Evolutionary conservation across 2,797 vertebrate species (phyloP).

Genomic region (Gymnocypris eckloni): DNA sequence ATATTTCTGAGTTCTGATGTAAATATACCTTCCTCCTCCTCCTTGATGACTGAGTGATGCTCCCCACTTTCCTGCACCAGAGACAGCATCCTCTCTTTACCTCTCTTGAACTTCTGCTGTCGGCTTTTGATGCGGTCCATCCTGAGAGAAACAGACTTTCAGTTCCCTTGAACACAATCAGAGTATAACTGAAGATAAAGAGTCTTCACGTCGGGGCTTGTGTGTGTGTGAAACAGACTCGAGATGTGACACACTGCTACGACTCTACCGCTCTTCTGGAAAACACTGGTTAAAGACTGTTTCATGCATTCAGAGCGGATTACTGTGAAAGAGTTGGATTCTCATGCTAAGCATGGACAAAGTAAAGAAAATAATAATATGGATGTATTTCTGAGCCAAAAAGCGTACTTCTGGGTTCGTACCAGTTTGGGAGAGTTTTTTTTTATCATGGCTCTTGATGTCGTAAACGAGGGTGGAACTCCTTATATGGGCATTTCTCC

Average conservation of each 20-base stretch:
- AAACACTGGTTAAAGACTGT: not conserved
- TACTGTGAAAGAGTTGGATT: too few species aligned
- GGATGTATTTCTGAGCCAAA: too few species aligned
- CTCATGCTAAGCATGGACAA: too few species aligned
- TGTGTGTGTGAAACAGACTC: slow-evolving; percentile 1
- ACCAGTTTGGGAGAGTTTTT: too few species aligned
- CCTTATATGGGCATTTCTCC: too few species aligned
- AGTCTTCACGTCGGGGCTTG: slow-evolving; percentile 33
- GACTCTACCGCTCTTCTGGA: not conserved
- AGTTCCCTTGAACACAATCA: slow-evolving; percentile 37
- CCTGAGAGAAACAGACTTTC: slow-evolving; percentile 69
- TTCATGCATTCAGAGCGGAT: too few species aligned
- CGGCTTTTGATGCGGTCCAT: slow-evolving; percentile 96
- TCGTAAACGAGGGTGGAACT: too few species aligned
- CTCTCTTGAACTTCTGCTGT: slow-evolving; percentile 94
- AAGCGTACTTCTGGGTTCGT: too few species aligned
- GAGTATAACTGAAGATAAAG: slow-evolving; percentile 42
- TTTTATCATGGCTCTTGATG: too few species aligned
- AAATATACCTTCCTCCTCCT: slow-evolving; percentile 73
- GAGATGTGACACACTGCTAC: slow-evolving; percentile 41
- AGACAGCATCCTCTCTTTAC: slow-evolving; percentile 92
- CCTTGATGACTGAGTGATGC: slow-evolving; percentile 71
- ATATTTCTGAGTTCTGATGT: not conserved
- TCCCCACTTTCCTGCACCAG: slow-evolving; percentile 85
- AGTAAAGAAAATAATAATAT: too few species aligned